Evolutionary conservation across 2,888 invertebrate genomes (phyloP).

Genomic region (Stenoptilia bipunctidactyla): DNA sequence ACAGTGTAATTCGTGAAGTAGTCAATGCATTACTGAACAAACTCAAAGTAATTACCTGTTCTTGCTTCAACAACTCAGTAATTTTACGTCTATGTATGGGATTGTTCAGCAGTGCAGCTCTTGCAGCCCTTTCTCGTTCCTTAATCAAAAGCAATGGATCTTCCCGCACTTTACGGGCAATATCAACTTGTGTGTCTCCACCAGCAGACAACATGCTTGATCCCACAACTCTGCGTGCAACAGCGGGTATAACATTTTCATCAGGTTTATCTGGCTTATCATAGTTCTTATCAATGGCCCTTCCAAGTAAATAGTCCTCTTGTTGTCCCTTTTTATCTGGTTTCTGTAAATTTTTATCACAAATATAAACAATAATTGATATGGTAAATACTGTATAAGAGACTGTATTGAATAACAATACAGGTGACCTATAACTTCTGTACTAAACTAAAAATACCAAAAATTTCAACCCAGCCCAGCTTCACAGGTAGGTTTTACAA

Average conservation of each 20-base stretch:
- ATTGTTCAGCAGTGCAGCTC: conserved; percentile 88
- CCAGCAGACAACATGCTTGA: conserved; percentile 54
- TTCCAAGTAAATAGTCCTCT: conserved; percentile 91
- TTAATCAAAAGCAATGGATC: conserved; percentile 93
- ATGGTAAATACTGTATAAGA: too few relatives aligned
- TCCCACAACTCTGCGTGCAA: conserved; percentile 52
- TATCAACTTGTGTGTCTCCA: conserved; percentile 81
- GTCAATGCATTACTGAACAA: too few relatives aligned
- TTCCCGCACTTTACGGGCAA: conserved; percentile 90
- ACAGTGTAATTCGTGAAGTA: too few relatives aligned
- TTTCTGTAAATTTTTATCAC: conserved; percentile 46
- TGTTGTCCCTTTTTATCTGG: conserved; percentile 76
- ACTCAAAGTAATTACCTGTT: too few relatives aligned
- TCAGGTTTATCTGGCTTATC: conserved; percentile 73
- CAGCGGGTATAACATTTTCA: conserved; percentile 81
- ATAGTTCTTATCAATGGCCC: conserved; percentile 84
- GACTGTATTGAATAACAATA: too few relatives aligned
- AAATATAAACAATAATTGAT: too few relatives aligned
- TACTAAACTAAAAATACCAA: too few relatives aligned
- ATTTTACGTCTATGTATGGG: conserved; percentile 91
- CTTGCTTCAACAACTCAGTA: conserved; percentile 79
- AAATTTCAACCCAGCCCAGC: too few relatives aligned
- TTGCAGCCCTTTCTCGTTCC: conserved; percentile 89
- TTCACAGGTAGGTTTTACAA: too few relatives aligned
- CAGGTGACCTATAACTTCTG: too few relatives aligned